phyloP scores from a whole-genome alignment of 1,140 invertebrate genomes.

The Oncopodura yosiiana region DNA sequence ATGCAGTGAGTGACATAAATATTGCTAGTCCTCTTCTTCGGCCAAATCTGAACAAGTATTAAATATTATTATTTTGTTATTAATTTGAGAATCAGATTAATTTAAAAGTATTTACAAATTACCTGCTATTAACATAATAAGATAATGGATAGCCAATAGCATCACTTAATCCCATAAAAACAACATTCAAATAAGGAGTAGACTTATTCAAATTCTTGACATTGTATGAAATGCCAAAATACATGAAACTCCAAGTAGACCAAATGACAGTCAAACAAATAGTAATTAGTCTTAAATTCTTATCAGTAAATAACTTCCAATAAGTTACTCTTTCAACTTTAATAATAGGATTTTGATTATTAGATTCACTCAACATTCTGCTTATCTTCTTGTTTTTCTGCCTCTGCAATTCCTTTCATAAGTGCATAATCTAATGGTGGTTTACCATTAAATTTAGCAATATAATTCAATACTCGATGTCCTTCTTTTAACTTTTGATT shows the following conservation, averaged over 20 bases:
- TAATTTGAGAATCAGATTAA: not conserved
- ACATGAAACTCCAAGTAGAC: constrained; percentile 16
- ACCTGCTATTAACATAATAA: constrained; percentile 18
- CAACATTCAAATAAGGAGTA: constrained; percentile 13
- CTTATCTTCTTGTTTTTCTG: constrained; percentile 5
- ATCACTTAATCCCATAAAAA: constrained; percentile 14
- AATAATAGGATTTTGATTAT: too few relatives aligned
- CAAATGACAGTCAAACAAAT: constrained; percentile 18
- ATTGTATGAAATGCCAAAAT: constrained; percentile 19
- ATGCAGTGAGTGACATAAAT: constrained; percentile 11
- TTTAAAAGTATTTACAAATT: constrained; percentile 1
- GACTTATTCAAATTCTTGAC: constrained; percentile 13
- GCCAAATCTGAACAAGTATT: constrained; percentile 17
- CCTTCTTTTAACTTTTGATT: constrained; percentile 23
- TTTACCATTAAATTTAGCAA: constrained; percentile 26
- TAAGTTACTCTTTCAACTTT: too few relatives aligned
- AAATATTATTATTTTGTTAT: not conserved
- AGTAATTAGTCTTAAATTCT: constrained; percentile 1
- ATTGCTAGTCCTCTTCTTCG: constrained; percentile 6
- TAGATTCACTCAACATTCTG: too few relatives aligned
- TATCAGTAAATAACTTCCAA: constrained; percentile 14
- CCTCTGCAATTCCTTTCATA: constrained; percentile 8
- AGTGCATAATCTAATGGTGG: not conserved
- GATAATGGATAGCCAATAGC: constrained; percentile 8
- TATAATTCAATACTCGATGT: constrained; percentile 17